A percentile compares a stretch with the other conserved stretches of the same genome.
These are phyloP conservation scores for Brotula barbata DNA, from an alignment of 2,797 vertebrate genomes.

Conservation along the genomic window DNA sequence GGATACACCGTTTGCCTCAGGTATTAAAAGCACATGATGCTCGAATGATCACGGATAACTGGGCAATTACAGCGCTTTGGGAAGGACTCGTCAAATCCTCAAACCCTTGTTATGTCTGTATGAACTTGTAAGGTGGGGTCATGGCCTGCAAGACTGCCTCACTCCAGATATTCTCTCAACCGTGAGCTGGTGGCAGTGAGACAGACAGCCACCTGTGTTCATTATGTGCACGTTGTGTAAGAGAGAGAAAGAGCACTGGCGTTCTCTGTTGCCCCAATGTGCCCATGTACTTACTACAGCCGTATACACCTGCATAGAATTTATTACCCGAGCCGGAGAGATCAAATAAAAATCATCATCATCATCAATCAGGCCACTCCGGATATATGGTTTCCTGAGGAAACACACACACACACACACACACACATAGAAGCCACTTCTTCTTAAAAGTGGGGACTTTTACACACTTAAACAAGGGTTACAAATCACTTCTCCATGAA, in stretches of 20 bases:
- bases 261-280: not conserved
- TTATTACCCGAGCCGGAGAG: conserved; percentile 3
- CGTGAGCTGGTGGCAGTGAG: conserved; percentile 6
- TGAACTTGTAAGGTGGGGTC: not conserved
- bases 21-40: conserved; percentile 18
- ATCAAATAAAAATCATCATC: conserved; percentile 23
- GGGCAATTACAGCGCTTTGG: not conserved
- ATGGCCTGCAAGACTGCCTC: not conserved
- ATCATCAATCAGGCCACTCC: conserved; percentile 14
- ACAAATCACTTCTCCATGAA: too few species aligned
- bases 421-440: not conserved
- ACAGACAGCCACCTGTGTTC: conserved; percentile 6
- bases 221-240: conserved; percentile 3
- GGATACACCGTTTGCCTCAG: conserved; percentile 2
- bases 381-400: conserved; percentile 9
- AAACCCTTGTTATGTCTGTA: not conserved
- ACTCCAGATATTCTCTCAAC: not conserved
- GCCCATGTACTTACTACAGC: not conserved
- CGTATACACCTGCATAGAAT: not conserved
- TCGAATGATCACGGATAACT: not conserved
- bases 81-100: not conserved
- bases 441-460: not conserved
- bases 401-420: not conserved
- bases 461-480: too few species aligned
- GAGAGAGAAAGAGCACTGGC: not conserved